These are phyloP conservation scores for Pogonocichla stellata DNA, from an alignment of 2,113 vertebrate species.

Conservation along the genomic window DNA sequence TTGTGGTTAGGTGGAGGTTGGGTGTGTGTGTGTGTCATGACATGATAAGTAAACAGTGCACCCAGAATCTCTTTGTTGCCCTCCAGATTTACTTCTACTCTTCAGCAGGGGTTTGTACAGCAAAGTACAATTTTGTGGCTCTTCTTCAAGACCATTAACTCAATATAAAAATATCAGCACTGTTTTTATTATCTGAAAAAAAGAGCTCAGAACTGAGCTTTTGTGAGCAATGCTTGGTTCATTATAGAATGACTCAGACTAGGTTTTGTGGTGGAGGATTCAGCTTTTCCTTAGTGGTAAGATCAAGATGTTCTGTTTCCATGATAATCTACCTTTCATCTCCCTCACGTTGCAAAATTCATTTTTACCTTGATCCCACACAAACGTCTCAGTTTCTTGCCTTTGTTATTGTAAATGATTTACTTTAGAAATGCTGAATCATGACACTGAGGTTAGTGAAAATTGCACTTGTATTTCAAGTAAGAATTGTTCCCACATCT, in stretches of 20 bases:
- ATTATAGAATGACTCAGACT: conserved; percentile 69
- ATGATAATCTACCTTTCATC: conserved; percentile 65
- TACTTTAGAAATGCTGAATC: conserved; percentile 66
- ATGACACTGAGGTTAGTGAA: conserved; percentile 53
- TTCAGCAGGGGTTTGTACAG: conserved; percentile 11
- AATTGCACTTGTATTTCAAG: conserved; percentile 20
- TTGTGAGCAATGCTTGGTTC: conserved; percentile 41
- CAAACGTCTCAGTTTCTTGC: conserved; percentile 17
- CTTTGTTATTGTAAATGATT: conserved; percentile 66
- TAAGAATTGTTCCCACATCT: conserved; percentile 52
- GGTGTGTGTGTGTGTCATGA: neutral
- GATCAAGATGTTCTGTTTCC: conserved; percentile 62
- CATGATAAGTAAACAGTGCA: conserved; percentile 17
- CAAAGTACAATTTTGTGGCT: conserved; percentile 53
- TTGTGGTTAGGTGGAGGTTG: neutral
- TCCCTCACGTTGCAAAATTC: neutral
- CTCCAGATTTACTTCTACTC: conserved; percentile 22
- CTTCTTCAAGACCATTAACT: conserved; percentile 62
- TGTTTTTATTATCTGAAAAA: conserved; percentile 67
- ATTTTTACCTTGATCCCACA: conserved; percentile 65
- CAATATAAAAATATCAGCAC: conserved; percentile 64
- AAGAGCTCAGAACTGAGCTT: conserved; percentile 17
- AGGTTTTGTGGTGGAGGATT: conserved; percentile 56
- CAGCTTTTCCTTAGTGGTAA: conserved; percentile 30
- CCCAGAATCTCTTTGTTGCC: conserved; percentile 22